Conservation (phyloP, 92 coral and sea anemone species). For the Nematostella vectensis region DNA sequence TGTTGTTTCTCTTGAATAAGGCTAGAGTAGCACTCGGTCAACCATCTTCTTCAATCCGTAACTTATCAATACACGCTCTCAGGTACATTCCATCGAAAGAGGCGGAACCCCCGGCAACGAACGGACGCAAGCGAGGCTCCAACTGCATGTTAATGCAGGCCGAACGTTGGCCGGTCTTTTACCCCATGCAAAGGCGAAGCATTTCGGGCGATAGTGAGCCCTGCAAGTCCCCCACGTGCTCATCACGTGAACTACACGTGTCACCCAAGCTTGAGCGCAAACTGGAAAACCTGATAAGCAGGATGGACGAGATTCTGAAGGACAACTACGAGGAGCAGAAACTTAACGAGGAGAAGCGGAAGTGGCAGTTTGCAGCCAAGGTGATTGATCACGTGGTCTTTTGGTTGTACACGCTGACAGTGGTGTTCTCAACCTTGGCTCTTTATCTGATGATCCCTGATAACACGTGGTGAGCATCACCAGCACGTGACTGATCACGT, state of each 20-base stretch:
- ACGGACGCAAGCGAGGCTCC: slow-evolving; percentile 8
- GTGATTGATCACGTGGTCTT: slow-evolving; percentile 75
- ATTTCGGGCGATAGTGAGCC: slow-evolving; percentile 25
- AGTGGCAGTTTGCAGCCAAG: slow-evolving; percentile 82
- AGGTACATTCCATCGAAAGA: too few species aligned
- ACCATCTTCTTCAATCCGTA: too few species aligned
- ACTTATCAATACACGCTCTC: too few species aligned
- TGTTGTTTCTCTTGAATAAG: too few species aligned
- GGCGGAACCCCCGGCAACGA: background rate
- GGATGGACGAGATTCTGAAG: slow-evolving; percentile 37
- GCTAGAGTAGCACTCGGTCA: too few species aligned
- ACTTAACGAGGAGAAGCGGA: slow-evolving; percentile 41
- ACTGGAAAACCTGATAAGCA: slow-evolving; percentile 48
- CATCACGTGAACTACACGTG: slow-evolving; percentile 5
- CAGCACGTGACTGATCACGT: slow-evolving; percentile 50
- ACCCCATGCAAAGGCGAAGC: slow-evolving; percentile 33
- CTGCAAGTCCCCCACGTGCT: slow-evolving; percentile 16
- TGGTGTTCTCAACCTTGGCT: slow-evolving; percentile 42
- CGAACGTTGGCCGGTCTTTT: slow-evolving; percentile 41
- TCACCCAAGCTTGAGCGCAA: slow-evolving; percentile 37
- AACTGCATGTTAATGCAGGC: slow-evolving; percentile 5
- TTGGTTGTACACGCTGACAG: slow-evolving; percentile 57
- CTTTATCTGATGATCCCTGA: slow-evolving; percentile 68
- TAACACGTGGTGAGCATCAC: too few species aligned
- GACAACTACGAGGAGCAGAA: slow-evolving; percentile 40